phyloP scores from a whole-genome alignment of 2,113 vertebrate species.

The Cricetomys ansorgei region DNA sequence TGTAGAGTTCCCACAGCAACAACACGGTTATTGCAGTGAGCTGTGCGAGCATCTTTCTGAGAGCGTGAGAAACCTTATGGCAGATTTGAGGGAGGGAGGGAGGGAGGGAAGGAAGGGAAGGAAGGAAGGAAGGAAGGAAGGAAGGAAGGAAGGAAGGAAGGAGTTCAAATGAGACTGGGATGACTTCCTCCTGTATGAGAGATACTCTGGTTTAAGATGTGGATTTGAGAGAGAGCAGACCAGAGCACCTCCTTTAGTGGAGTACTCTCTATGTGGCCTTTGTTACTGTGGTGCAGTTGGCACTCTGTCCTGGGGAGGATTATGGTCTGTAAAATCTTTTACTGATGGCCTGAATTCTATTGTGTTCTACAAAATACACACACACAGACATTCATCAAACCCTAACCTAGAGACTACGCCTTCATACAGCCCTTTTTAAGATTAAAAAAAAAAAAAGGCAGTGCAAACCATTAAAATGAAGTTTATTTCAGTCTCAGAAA shows the following conservation, averaged over 20 bases:
- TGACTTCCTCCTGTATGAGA: not conserved
- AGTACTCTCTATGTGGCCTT: conserved; percentile 1
- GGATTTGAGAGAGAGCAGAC: not conserved
- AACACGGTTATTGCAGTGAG: not conserved
- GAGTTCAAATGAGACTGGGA: not conserved
- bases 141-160: too few species aligned
- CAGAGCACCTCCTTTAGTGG: too few species aligned
- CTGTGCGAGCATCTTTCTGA: not conserved
- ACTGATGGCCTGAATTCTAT: conserved; percentile 20
- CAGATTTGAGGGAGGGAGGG: too few species aligned
- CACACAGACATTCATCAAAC: not conserved
- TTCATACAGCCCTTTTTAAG: not conserved
- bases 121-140: not conserved
- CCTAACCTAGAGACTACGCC: not conserved
- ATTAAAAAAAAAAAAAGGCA: not conserved
- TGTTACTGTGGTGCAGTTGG: not conserved
- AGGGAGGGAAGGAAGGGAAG: too few species aligned
- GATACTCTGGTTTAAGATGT: not conserved
- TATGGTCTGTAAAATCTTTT: not conserved
- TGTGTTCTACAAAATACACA: not conserved
- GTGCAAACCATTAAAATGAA: not conserved
- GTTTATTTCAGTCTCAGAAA: not conserved
- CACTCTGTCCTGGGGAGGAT: not conserved
- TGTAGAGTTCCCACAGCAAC: not conserved
- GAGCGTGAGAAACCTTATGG: not conserved